Percentiles rank a stretch among this genome's conserved stretches.
Evolutionary conservation across 2,888 invertebrate genomes (phyloP).

Genomic region (Leptodirus hochenwartii): DNA sequence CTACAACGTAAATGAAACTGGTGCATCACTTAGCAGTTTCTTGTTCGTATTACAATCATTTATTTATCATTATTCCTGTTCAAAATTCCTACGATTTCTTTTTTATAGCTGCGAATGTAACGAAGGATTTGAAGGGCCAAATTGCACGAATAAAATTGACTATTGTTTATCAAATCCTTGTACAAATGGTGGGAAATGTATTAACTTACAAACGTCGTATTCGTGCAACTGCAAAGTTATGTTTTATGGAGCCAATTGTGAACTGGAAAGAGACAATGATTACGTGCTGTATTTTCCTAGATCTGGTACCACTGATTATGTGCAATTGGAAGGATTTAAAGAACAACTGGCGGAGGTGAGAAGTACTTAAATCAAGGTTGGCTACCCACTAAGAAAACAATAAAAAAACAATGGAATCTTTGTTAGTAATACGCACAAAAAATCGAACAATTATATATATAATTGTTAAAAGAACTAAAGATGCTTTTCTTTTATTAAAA

Average conservation of each 20-base stretch:
- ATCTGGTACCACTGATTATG: constrained; percentile 38
- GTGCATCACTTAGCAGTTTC: constrained; percentile 28
- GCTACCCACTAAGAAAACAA: too few relatives aligned
- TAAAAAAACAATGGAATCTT: too few relatives aligned
- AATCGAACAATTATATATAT: too few relatives aligned
- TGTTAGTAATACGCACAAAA: too few relatives aligned
- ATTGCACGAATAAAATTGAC: constrained; percentile 29
- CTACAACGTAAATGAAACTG: constrained; percentile 24
- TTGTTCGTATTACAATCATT: constrained; percentile 17
- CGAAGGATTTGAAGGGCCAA: constrained; percentile 31
- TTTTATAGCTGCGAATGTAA: constrained; percentile 33
- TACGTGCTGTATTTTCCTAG: constrained; percentile 36
- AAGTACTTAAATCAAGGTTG: too few relatives aligned
- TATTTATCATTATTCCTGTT: not conserved
- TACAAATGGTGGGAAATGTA: constrained; percentile 25
- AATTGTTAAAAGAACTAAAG: too few relatives aligned
- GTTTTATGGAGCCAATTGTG: constrained; percentile 32
- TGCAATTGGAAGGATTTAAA: constrained; percentile 26
- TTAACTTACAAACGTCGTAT: constrained; percentile 20
- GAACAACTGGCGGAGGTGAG: too few relatives aligned
- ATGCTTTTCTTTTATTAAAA: too few relatives aligned
- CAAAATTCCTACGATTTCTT: too few relatives aligned
- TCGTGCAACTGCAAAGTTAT: constrained; percentile 32
- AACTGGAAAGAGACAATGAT: constrained; percentile 28
- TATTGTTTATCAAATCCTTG: constrained; percentile 29